phyloP scores from a whole-genome alignment of 2,888 invertebrate species.

The Tenthredo notha region DNA sequence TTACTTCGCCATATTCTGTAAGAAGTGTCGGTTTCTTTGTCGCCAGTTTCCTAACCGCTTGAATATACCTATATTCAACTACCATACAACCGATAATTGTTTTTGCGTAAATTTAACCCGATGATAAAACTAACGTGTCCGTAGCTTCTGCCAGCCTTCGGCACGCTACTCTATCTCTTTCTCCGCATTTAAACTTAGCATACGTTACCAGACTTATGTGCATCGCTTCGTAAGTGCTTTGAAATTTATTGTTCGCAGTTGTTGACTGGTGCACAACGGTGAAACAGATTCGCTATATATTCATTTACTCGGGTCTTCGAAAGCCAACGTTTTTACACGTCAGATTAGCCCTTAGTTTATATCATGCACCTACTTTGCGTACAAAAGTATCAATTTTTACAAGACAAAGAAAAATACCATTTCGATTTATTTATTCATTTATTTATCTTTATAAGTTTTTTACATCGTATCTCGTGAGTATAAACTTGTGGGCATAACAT shows the following conservation, averaged over 20 bases:
- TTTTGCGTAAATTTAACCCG: constrained; percentile 30
- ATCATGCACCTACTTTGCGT: not conserved
- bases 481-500: not conserved
- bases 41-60: constrained; percentile 8
- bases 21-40: constrained; percentile 46
- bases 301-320: not conserved
- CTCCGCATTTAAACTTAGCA: constrained; percentile 15
- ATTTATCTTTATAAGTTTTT: not conserved
- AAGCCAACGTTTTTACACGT: not conserved
- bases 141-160: constrained; percentile 21
- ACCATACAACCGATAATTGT: constrained; percentile 30
- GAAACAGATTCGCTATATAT: constrained; percentile 16
- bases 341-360: constrained; percentile 10
- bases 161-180: not conserved
- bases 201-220: constrained; percentile 31
- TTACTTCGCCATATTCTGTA: constrained; percentile 48
- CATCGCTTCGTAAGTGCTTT: constrained; percentile 28
- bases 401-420: not conserved
- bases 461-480: not conserved
- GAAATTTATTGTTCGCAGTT: constrained; percentile 45
- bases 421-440: not conserved
- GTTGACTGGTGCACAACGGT: not conserved
- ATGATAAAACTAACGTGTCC: constrained; percentile 29
- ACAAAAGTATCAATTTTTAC: not conserved
- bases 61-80: not conserved